Conservation (phyloP, 2,888 invertebrate genomes). For the Drosophila kuntzei region DNA sequence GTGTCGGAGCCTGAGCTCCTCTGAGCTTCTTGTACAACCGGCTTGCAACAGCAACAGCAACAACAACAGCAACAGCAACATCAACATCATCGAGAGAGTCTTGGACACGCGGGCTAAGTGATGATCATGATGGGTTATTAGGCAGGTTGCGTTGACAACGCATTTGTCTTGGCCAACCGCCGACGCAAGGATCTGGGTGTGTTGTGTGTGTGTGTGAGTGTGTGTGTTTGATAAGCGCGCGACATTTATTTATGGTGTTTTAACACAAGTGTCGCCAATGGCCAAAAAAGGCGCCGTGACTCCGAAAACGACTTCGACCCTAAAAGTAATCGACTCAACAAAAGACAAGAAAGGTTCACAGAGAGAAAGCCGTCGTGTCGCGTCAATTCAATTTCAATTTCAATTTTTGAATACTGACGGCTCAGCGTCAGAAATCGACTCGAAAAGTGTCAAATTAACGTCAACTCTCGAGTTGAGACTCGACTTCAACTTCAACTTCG, state of each 20-base stretch:
- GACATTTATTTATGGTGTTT: constrained; percentile 79
- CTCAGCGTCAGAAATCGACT: constrained; percentile 51
- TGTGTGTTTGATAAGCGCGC: constrained; percentile 66
- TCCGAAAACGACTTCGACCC: background rate
- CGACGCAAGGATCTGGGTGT: constrained; percentile 66
- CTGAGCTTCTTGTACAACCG: constrained; percentile 57
- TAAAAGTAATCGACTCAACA: constrained; percentile 3
- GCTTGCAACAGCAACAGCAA: constrained; percentile 16
- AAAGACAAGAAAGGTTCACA: constrained; percentile 25
- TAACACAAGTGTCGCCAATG: constrained; percentile 72
- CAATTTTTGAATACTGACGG: constrained; percentile 27
- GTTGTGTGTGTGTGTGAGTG: constrained; percentile 31
- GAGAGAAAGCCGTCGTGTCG: constrained; percentile 45
- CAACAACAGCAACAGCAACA: background rate
- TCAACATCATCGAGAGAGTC: background rate
- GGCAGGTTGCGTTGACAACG: constrained; percentile 80
- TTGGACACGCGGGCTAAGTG: constrained; percentile 64
- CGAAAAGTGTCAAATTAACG: constrained; percentile 79
- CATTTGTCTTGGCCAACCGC: constrained; percentile 76
- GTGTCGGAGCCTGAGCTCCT: constrained; percentile 63
- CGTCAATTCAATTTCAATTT: constrained; percentile 29
- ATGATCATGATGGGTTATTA: constrained; percentile 82
- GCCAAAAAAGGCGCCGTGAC: constrained; percentile 48
- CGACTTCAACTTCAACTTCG: constrained; percentile 36
- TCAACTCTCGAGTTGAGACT: constrained; percentile 49